A percentile compares a stretch with the other conserved stretches of the same genome.
phyloP scores from a whole-genome alignment of 2,113 vertebrate genomes.

The Paradoxurus hermaphroditus region DNA sequence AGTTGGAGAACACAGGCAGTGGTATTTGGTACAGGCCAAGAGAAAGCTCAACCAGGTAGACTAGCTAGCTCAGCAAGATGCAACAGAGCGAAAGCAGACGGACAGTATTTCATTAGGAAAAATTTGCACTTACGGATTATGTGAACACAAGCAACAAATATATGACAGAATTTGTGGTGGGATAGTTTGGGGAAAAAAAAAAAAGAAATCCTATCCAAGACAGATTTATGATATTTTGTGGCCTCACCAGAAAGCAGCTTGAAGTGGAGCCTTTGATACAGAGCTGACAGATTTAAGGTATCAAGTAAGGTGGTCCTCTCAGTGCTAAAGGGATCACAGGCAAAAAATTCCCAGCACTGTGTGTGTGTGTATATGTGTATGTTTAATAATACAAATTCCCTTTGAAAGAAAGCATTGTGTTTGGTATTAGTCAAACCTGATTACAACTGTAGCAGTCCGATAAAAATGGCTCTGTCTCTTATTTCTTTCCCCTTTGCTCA shows the following conservation, averaged over 20 bases:
- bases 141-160: not conserved
- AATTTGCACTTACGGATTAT: not conserved
- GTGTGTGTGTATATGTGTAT: not conserved
- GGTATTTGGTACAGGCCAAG: not conserved
- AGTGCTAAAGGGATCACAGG: not conserved
- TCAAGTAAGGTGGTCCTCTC: accelerated
- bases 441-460: not conserved
- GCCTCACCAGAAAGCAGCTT: not conserved
- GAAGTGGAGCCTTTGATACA: not conserved
- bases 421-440: not conserved
- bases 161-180: not conserved
- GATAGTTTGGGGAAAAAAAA: not conserved
- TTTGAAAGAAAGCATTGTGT: not conserved
- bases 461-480: not conserved
- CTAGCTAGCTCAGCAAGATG: not conserved
- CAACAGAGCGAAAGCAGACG: not conserved
- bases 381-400: not conserved
- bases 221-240: not conserved
- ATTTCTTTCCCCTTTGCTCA: not conserved
- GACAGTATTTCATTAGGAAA: not conserved
- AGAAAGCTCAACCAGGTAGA: not conserved
- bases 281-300: not conserved
- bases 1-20: not conserved
- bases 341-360: not conserved
- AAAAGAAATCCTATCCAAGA: not conserved